Evolutionary conservation across 2,113 vertebrate genomes (phyloP), one percentile per base, ranked within the genome.

Genomic region (Gopherus evgoodei): DNA sequence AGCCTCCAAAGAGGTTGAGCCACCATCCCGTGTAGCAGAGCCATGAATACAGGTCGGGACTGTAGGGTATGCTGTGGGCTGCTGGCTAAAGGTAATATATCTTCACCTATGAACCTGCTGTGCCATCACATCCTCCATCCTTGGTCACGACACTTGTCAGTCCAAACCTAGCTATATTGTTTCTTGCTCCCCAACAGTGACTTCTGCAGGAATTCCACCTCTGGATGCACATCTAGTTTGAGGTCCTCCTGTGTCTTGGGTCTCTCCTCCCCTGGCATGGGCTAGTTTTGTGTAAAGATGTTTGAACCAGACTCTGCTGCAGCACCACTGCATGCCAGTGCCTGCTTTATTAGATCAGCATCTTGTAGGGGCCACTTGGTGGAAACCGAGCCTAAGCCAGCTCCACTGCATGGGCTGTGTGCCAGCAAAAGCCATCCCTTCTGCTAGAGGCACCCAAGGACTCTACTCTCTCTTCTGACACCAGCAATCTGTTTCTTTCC

Each of bases 401-500:
- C 4, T 6, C 2, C 1, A 50, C 25, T 22, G 47, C 42, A 52
- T 72, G n/a, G 76, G 4, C 25, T 42, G 4, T 27, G 56, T 2
- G 11, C 25, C 2, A 27, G 19, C 0, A 0, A 57, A 57, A 57
- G 24, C 11, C 29, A 27, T 54, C 81, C 69, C 56, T 84, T 50
- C 25, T 93, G 53, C 76, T 83, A 0, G 0, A 14, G 31, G 29
- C 17, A 6, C 14, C 0, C 0, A 9, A 1, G 1, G 56, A 50
- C 31, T 8, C 25, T 11, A 29, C 57, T 29, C 13, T 83, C 0
- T 0, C 35, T 56, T 59, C 12, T 11, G 56, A 59, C 69, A 80
- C 4, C 0, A 0, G 0, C 16, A 8, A 69, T 56, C 9, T 22
- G 21, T 57, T 57, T 27, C 10, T 57, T 57, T 57, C 53, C 14